These are phyloP conservation scores for Andrena bucephala DNA, from an alignment of 2,888 invertebrate species.

Conservation along the genomic window DNA sequence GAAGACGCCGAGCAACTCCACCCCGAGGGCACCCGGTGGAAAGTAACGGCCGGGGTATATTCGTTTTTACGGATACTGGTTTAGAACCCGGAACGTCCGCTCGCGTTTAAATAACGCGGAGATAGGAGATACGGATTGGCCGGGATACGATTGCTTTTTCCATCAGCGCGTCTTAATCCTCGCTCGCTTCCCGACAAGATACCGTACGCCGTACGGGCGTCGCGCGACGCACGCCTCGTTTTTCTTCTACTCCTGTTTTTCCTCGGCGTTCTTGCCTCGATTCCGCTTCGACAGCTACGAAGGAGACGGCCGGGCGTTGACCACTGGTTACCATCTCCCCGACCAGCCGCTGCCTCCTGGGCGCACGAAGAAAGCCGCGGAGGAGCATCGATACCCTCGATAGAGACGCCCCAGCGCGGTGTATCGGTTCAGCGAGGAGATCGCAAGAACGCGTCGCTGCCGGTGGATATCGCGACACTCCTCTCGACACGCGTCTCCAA, in stretches of 20 bases:
- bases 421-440: slow-evolving; percentile 13
- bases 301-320: slow-evolving; percentile 60
- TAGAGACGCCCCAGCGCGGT: not conserved
- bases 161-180: slow-evolving; percentile 34
- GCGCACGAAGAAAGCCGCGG: slow-evolving; percentile 1
- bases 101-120: slow-evolving; percentile 37
- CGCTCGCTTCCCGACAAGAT: slow-evolving; percentile 36
- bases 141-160: slow-evolving; percentile 10
- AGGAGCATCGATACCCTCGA: slow-evolving; percentile 20
- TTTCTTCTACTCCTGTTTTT: slow-evolving; percentile 54
- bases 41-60: not conserved
- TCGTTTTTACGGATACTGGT: slow-evolving; percentile 24
- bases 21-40: not conserved
- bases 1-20: not conserved
- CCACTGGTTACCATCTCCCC: slow-evolving; percentile 38
- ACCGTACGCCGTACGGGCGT: slow-evolving; percentile 42
- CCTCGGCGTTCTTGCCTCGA: slow-evolving; percentile 35
- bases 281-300: slow-evolving; percentile 55
- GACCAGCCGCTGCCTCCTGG: not conserved
- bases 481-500: not conserved
- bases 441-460: not conserved
- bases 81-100: not conserved
- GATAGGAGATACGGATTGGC: slow-evolving; percentile 20
- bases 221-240: slow-evolving; percentile 53
- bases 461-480: slow-evolving; percentile 1